phyloP scores from a whole-genome alignment of 1,140 invertebrate species.

The Scylla paramamosain region DNA sequence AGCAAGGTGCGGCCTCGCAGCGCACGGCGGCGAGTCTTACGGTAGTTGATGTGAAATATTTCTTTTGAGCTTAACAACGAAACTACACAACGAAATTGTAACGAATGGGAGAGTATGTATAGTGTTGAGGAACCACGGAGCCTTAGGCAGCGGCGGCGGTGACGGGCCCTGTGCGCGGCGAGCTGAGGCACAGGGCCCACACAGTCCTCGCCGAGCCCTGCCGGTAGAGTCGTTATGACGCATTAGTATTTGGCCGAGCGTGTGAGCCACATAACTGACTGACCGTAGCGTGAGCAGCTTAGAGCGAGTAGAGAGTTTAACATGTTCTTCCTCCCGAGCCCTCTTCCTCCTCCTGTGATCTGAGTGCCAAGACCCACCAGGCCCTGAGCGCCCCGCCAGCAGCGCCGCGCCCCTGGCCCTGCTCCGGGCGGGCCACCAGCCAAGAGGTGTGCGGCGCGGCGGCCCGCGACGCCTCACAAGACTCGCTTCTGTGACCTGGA shows the following conservation, averaged over 20 bases:
- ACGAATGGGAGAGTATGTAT: background rate
- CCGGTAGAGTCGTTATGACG: background rate
- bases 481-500: slow-evolving; percentile 34
- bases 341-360: slow-evolving; percentile 70
- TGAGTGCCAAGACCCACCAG: slow-evolving; percentile 65
- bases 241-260: background rate
- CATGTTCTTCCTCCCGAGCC: slow-evolving; percentile 54
- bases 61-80: background rate
- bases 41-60: background rate
- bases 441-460: background rate
- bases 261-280: background rate
- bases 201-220: background rate
- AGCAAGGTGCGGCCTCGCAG: background rate
- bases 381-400: background rate
- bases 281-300: background rate
- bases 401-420: background rate
- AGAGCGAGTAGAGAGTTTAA: background rate
- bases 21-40: background rate
- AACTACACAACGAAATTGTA: background rate
- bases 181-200: background rate
- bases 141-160: background rate
- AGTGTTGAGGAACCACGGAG: background rate
- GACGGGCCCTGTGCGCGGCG: background rate
- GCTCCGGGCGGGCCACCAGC: background rate
- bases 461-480: background rate